Conservation (phyloP, 2,797 vertebrate species). For the Peromyscus aztecus region DNA sequence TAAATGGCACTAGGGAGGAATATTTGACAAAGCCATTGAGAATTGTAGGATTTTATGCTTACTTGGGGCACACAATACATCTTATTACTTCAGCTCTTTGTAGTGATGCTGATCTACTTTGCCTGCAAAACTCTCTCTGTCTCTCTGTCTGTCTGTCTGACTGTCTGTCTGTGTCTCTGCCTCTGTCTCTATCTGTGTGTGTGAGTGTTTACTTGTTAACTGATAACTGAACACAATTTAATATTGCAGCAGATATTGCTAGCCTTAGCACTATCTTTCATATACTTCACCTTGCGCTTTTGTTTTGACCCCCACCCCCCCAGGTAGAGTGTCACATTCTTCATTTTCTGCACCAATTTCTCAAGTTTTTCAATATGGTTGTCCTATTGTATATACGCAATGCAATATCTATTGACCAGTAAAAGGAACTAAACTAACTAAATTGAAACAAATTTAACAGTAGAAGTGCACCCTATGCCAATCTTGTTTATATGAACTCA, state of each 20-base stretch:
- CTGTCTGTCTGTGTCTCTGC: too few relatives aligned
- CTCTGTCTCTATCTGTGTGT: neutral
- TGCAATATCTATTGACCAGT: neutral
- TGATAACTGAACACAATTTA: neutral
- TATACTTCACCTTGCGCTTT: neutral
- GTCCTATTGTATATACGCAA: neutral
- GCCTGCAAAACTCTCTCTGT: neutral
- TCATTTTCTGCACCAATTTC: neutral
- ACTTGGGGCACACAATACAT: too few relatives aligned
- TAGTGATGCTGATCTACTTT: neutral
- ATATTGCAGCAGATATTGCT: neutral
- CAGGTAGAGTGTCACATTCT: neutral
- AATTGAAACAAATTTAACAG: neutral
- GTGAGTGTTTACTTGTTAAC: neutral
- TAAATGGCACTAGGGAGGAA: neutral
- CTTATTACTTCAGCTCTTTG: neutral
- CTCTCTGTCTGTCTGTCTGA: too few relatives aligned
- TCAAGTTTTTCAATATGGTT: neutral
- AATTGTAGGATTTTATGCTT: neutral
- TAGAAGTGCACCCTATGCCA: neutral
- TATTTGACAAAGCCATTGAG: neutral
- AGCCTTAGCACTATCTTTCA: neutral
- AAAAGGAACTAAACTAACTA: neutral
- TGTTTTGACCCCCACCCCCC: neutral
- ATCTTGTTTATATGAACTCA: neutral